These are phyloP conservation scores for Dasypolia templi DNA, from an alignment of 2,888 invertebrate genomes.

Conservation along the genomic window DNA sequence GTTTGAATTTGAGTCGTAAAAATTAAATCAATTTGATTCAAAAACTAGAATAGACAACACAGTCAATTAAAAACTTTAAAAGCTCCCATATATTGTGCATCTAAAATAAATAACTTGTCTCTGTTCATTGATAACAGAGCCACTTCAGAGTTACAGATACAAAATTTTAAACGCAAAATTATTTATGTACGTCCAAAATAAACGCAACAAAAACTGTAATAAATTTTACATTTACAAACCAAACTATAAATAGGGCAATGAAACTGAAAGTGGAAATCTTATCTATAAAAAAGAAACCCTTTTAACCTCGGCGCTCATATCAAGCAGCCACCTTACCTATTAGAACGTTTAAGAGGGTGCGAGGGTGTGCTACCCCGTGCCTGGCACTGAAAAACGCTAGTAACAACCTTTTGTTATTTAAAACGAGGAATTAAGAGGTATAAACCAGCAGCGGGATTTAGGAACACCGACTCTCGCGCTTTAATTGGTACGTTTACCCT, in stretches of 20 bases:
- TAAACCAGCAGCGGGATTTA: conserved; percentile 69
- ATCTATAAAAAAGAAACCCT: conserved; percentile 63
- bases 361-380: conserved; percentile 77
- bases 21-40: conserved; percentile 1
- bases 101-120: conserved; percentile 4
- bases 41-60: neutral
- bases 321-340: conserved; percentile 74
- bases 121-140: neutral
- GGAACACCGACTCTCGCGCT: conserved; percentile 62
- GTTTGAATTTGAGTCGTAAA: neutral
- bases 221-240: conserved; percentile 28
- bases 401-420: conserved; percentile 85
- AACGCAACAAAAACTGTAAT: conserved; percentile 22
- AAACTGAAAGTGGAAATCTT: conserved; percentile 63
- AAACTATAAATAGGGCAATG: conserved; percentile 58
- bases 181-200: conserved; percentile 19
- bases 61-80: neutral
- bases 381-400: conserved; percentile 81
- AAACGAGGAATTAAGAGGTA: conserved; percentile 83
- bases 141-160: conserved; percentile 8
- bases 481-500: conserved; percentile 76
- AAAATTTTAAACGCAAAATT: conserved; percentile 7
- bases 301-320: conserved; percentile 64
- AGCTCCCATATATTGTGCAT: conserved; percentile 4
- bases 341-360: conserved; percentile 76